phyloP scores from a whole-genome alignment of 2,797 vertebrate genomes.

The Dipus sagitta region DNA sequence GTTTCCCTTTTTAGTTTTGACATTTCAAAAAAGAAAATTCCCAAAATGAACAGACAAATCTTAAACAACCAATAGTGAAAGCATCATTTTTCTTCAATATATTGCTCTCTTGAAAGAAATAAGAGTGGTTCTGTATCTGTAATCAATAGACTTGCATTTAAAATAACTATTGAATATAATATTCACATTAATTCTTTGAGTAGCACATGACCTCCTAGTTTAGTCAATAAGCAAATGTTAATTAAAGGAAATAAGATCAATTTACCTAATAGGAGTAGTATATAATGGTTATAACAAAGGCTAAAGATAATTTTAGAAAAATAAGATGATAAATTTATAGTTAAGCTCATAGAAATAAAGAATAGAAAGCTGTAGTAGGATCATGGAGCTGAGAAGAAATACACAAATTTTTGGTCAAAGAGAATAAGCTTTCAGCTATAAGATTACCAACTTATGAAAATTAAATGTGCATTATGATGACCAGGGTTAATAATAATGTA shows the following conservation, averaged over 20 bases:
- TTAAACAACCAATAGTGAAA: constrained; percentile 63
- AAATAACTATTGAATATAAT: constrained; percentile 74
- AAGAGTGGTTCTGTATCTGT: constrained; percentile 57
- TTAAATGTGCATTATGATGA: background rate
- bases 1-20: constrained; percentile 82
- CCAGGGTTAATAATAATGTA: background rate
- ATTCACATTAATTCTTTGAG: constrained; percentile 70
- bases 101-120: constrained; percentile 75
- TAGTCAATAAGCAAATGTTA: constrained; percentile 77
- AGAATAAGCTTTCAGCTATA: background rate
- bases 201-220: constrained; percentile 65
- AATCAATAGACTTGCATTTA: constrained; percentile 79
- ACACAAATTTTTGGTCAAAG: background rate
- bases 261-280: constrained; percentile 72
- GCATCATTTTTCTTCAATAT: constrained; percentile 53
- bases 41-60: constrained; percentile 73
- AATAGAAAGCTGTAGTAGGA: background rate
- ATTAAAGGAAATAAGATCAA: constrained; percentile 77
- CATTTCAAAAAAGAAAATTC: constrained; percentile 79
- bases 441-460: background rate
- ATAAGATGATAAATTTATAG: background rate
- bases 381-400: background rate
- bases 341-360: background rate
- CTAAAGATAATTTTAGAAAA: constrained; percentile 62
- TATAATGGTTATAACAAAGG: constrained; percentile 53